A percentile compares a stretch with the other conserved stretches of the same genome.
These are phyloP conservation scores for Synergus itoensis DNA, from an alignment of 2,888 invertebrate genomes.

Conservation along the genomic window DNA sequence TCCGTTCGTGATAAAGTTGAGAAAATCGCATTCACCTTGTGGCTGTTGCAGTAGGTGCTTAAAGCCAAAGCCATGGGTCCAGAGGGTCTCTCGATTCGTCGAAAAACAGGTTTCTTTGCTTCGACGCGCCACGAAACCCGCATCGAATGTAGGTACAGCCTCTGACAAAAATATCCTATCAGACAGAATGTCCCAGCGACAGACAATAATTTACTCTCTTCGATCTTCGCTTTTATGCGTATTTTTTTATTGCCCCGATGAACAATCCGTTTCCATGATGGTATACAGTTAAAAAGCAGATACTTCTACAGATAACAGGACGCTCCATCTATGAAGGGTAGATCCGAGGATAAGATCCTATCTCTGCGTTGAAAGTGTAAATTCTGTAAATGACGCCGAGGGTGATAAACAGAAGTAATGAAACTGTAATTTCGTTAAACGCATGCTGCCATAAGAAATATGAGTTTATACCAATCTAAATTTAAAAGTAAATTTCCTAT, in stretches of 20 bases:
- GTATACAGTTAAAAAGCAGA: slow-evolving; percentile 17
- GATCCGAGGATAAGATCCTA: slow-evolving; percentile 23
- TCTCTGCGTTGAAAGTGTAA: slow-evolving; percentile 23
- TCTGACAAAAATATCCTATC: slow-evolving; percentile 52
- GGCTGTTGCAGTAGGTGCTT: slow-evolving; percentile 16
- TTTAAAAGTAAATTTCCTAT: not conserved
- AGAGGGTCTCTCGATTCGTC: slow-evolving; percentile 50
- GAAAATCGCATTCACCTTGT: slow-evolving; percentile 24
- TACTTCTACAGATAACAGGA: slow-evolving; percentile 13
- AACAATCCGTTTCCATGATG: slow-evolving; percentile 28
- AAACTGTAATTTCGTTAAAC: not conserved
- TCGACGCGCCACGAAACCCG: slow-evolving; percentile 46
- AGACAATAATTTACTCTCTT: slow-evolving; percentile 9
- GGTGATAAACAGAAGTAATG: slow-evolving; percentile 26
- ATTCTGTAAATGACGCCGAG: slow-evolving; percentile 31
- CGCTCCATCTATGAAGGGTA: slow-evolving; percentile 31
- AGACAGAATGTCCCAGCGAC: not conserved
- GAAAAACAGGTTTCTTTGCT: slow-evolving; percentile 60
- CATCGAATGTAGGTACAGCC: slow-evolving; percentile 52
- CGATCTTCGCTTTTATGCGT: slow-evolving; percentile 16
- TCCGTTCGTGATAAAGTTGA: slow-evolving; percentile 4
- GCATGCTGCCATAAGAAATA: not conserved
- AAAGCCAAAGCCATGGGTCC: slow-evolving; percentile 20
- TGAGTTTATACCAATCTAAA: too few relatives aligned
- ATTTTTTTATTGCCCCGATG: slow-evolving; percentile 17